Conservation (phyloP, 2,888 invertebrate species). For the Meteorus colon region DNA sequence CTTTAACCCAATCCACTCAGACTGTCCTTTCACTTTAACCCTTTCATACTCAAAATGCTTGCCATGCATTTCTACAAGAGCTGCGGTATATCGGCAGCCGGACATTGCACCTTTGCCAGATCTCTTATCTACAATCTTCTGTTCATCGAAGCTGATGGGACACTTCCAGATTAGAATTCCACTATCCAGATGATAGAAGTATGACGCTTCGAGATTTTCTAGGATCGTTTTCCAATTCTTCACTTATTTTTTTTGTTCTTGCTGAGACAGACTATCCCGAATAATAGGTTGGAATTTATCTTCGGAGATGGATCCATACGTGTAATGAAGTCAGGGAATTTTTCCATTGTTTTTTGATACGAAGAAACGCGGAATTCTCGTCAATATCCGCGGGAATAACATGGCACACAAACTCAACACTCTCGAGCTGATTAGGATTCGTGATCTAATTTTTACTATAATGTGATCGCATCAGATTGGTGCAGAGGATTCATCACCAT, state of each 20-base stretch:
- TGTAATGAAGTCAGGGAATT: not conserved
- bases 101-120: constrained; percentile 31
- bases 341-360: too few relatives aligned
- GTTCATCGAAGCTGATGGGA: constrained; percentile 25
- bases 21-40: constrained; percentile 12
- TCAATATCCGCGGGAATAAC: not conserved
- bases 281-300: too few relatives aligned
- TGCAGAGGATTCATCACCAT: constrained; percentile 14
- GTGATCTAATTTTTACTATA: not conserved
- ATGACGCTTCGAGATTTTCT: not conserved
- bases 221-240: too few relatives aligned
- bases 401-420: not conserved
- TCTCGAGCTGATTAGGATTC: not conserved
- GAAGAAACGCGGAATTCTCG: not conserved
- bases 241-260: not conserved
- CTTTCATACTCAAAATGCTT: constrained; percentile 31
- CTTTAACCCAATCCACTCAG: not conserved
- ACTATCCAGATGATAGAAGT: not conserved
- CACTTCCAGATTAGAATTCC: not conserved
- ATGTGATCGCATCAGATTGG: constrained; percentile 26
- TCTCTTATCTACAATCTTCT: constrained; percentile 18
- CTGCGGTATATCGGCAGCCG: constrained; percentile 23
- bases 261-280: too few relatives aligned
- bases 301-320: not conserved
- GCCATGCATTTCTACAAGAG: constrained; percentile 31